A percentile compares a stretch with the other conserved stretches of the same genome.
These are phyloP conservation scores for Epinotia bilunana DNA, from an alignment of 2,888 invertebrate genomes.

Conservation along the genomic window DNA sequence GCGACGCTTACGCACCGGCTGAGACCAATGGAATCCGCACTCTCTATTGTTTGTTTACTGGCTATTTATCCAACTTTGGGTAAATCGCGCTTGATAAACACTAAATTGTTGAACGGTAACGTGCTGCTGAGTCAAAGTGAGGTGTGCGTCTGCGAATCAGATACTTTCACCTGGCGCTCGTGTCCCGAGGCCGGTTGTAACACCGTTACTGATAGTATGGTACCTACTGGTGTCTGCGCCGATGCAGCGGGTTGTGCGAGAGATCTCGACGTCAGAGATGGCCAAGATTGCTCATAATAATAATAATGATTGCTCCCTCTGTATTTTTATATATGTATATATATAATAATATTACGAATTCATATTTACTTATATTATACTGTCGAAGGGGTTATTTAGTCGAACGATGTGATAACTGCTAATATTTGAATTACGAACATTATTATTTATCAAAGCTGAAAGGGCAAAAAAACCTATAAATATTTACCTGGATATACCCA, in stretches of 20 bases:
- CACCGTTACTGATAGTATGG: slow-evolving; percentile 77
- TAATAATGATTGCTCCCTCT: slow-evolving; percentile 2
- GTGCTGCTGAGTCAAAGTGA: slow-evolving; percentile 69
- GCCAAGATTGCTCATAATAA: slow-evolving; percentile 19
- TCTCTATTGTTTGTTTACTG: slow-evolving; percentile 75
- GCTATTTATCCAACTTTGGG: slow-evolving; percentile 58
- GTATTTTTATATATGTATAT: slow-evolving; percentile 14
- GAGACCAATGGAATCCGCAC: slow-evolving; percentile 46
- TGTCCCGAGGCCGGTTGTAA: slow-evolving; percentile 73
- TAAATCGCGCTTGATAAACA: slow-evolving; percentile 57
- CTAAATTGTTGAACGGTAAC: slow-evolving; percentile 53
- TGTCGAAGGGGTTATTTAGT: slow-evolving; percentile 31
- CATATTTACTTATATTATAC: slow-evolving; percentile 34
- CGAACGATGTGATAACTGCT: slow-evolving; percentile 20
- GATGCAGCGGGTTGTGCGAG: slow-evolving; percentile 15
- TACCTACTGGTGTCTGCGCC: slow-evolving; percentile 51
- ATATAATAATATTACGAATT: slow-evolving; percentile 13
- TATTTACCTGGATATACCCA: not conserved
- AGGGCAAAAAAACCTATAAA: not conserved
- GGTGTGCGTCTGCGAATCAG: slow-evolving; percentile 79
- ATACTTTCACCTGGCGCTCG: slow-evolving; percentile 75
- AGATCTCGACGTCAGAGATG: slow-evolving; percentile 13
- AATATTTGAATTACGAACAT: not conserved
- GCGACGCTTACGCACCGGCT: slow-evolving; percentile 60
- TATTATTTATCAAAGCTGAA: not conserved